A percentile compares a stretch with the other conserved stretches of the same genome.
Evolutionary conservation across 1,140 invertebrate species (phyloP).

Genomic region (Mercenaria mercenaria): DNA sequence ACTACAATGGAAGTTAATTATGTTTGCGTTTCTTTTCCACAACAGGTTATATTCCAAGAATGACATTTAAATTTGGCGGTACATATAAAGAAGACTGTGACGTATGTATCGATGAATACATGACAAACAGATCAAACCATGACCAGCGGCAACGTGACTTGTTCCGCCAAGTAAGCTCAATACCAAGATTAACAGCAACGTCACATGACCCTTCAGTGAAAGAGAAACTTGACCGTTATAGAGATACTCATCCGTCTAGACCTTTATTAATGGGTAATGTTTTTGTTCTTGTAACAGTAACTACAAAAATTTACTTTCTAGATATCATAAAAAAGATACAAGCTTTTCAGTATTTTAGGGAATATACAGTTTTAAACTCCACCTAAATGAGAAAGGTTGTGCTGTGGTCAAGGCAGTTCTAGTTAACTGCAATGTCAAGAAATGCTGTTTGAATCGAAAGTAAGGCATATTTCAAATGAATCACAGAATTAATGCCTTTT

Average conservation of each 20-base stretch:
- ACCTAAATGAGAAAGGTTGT: no score
- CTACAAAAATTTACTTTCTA: background rate
- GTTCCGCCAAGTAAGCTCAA: conserved; percentile 73
- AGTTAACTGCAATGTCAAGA: no score
- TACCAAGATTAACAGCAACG: conserved; percentile 80
- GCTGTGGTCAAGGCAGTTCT: no score
- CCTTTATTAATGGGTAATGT: conserved; percentile 80
- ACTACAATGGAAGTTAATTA: no score
- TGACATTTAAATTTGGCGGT: conserved; percentile 84
- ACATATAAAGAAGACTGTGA: conserved; percentile 85
- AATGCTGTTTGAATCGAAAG: no score
- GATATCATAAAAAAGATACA: no score
- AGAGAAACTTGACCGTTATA: conserved; percentile 81
- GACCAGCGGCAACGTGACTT: conserved; percentile 78
- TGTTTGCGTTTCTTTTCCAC: no score
- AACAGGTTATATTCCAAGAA: conserved; percentile 85
- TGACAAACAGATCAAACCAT: conserved; percentile 78
- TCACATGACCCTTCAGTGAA: conserved; percentile 82
- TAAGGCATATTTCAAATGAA: no score
- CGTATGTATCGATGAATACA: conserved; percentile 82
- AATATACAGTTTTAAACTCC: no score
- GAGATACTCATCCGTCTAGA: conserved; percentile 81
- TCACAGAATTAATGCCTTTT: no score
- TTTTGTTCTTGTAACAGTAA: background rate
- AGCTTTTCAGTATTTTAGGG: no score